Evolutionary conservation across 1,140 invertebrate genomes (phyloP), one percentile per base, ranked within the genome.

Genomic region (Hyles euphorbiae): DNA sequence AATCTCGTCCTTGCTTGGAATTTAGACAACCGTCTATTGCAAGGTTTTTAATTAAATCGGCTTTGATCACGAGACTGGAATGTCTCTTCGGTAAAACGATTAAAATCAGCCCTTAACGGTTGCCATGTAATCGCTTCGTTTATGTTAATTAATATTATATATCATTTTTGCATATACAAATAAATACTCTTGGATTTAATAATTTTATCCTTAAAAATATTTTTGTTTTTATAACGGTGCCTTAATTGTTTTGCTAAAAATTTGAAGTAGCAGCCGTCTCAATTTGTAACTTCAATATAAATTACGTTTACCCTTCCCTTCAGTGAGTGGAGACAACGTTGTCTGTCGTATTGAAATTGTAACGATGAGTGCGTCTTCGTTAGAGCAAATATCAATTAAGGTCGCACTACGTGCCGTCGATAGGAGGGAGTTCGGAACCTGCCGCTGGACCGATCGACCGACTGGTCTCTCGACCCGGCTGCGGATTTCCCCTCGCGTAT

Each of bases 31-130:
- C 71, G 66, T 75, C 74, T 77, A 75, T 78, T 74, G 74, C 72
- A 74, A 84, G 73, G 70, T 76, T 85, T 81, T 79, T 85, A 83
- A 83, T 83, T 85, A 80, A 85, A 83, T 73, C 70, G 67, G 65
- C 79, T 85, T 85, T 85, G 82, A 85, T 78, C 82, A 76, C 64
- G 70, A 65, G 63, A 72, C 68, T 72, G 78, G 77, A 81, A 83
- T 81, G 75, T 85, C 78, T 69, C 78, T 68, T 67, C 65, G 67
- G 73, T 73, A 67, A 79, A 79, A 74, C 73, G 75, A 76, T 79
- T 72, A 77, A 79, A 80, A 71, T 75, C 76, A 64, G 71, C 76
- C 76, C 81, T 76, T 80, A 73, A 77, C 63, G 70, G 70, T 72
- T 69, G 62, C 67, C 69, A 53, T 58, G 56, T 68, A 63, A 67